Conservation (phyloP, 2,797 vertebrate genomes). For the Sebastolobus altivelis region DNA sequence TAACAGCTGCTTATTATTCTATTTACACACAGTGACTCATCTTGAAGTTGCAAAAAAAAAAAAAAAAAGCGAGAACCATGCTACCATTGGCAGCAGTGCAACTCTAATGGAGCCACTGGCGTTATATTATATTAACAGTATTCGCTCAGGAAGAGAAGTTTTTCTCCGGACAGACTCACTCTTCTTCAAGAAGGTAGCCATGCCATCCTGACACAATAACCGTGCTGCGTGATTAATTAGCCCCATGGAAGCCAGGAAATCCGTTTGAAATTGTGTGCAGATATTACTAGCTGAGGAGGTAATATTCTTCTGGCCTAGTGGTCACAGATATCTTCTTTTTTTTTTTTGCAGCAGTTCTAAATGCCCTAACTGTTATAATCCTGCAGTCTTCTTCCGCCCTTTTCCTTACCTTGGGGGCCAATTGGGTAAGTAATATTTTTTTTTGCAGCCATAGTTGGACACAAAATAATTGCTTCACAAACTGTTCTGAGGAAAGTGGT, state of each 20-base stretch:
- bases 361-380: not conserved
- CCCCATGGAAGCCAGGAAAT: not conserved
- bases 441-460: not conserved
- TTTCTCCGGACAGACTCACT: not conserved
- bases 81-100: not conserved
- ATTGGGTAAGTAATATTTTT: not conserved
- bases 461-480: not conserved
- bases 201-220: not conserved
- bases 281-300: not conserved
- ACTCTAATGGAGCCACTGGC: not conserved
- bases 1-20: slow-evolving; percentile 29
- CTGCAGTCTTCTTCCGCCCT: not conserved
- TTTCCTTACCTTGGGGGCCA: no score
- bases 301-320: not conserved
- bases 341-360: not conserved
- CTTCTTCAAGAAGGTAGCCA: not conserved
- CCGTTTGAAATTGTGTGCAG: not conserved
- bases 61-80: slow-evolving; percentile 9
- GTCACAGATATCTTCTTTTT: not conserved
- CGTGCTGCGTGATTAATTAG: not conserved
- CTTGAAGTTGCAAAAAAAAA: slow-evolving; percentile 34
- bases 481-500: not conserved
- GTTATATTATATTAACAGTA: not conserved
- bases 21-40: slow-evolving; percentile 47
- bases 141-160: not conserved